A percentile compares a stretch with the other conserved stretches of the same genome.
These are phyloP conservation scores for Trissoscelio sp. DNA, from an alignment of 2,888 invertebrate genomes.

Conservation along the genomic window DNA sequence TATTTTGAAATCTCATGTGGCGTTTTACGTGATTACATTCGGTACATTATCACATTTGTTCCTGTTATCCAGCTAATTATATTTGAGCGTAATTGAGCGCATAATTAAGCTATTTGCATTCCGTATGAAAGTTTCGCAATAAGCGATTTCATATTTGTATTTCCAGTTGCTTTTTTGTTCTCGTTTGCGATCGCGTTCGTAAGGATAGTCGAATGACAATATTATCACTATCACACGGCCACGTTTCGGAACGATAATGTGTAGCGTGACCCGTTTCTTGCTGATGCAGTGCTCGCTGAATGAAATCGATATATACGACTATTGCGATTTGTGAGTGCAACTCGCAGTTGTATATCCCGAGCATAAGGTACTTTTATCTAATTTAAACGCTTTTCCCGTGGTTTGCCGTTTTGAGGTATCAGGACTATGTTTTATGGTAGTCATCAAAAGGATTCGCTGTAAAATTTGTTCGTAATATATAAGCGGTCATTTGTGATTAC, in stretches of 20 bases:
- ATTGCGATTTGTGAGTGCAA: constrained; percentile 51
- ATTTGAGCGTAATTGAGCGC: constrained; percentile 20
- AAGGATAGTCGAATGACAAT: constrained; percentile 43
- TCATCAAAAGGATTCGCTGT: constrained; percentile 19
- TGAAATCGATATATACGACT: constrained; percentile 60
- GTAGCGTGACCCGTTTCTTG: constrained; percentile 60
- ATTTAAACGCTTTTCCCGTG: constrained; percentile 30
- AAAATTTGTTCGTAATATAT: constrained; percentile 8
- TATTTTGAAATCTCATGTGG: not conserved
- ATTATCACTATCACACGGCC: constrained; percentile 44
- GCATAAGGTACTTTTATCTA: constrained; percentile 41
- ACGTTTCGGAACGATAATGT: constrained; percentile 55
- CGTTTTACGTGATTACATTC: not conserved
- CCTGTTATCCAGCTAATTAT: constrained; percentile 19
- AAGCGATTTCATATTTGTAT: constrained; percentile 16
- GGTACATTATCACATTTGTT: constrained; percentile 10
- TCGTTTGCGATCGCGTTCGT: constrained; percentile 16
- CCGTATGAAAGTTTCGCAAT: constrained; percentile 7
- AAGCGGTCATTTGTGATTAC: not conserved
- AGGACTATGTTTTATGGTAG: constrained; percentile 13
- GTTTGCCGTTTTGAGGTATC: constrained; percentile 5
- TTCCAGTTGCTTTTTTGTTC: constrained; percentile 20
- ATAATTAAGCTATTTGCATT: constrained; percentile 24
- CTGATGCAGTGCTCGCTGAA: constrained; percentile 43
- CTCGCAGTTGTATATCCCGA: constrained; percentile 25